Evolutionary conservation across 2,888 invertebrate genomes (phyloP).

Genomic region (Hyposoter didymator): DNA sequence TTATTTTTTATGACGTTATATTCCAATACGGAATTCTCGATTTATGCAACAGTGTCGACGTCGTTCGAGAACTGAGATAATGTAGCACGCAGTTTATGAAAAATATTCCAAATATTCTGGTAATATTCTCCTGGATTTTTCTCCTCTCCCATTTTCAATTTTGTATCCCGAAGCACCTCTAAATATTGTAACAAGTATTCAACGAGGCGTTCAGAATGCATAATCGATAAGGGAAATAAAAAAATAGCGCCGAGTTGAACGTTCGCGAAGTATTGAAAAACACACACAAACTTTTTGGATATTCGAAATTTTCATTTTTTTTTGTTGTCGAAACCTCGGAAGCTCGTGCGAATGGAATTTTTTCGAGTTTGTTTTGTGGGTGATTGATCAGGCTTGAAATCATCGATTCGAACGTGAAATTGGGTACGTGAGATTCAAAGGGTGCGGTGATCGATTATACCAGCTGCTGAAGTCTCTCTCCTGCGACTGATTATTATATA

Average conservation of each 20-base stretch:
- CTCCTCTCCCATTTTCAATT: not conserved
- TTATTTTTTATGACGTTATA: not conserved
- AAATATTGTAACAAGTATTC: not conserved
- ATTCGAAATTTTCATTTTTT: not conserved
- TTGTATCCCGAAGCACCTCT: not conserved
- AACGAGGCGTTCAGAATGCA: not conserved
- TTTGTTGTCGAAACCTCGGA: not conserved
- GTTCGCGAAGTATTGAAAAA: not conserved
- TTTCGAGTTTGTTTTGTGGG: not conserved
- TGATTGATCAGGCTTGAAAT: constrained; percentile 24
- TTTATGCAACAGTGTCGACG: not conserved
- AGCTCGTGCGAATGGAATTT: not conserved
- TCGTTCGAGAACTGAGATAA: not conserved
- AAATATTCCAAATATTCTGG: not conserved
- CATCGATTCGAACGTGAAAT: constrained; percentile 33
- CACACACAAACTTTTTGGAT: not conserved
- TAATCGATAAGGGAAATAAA: not conserved
- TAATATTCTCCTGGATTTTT: not conserved
- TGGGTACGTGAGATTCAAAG: constrained; percentile 17
- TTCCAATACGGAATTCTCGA: not conserved
- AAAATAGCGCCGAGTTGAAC: not conserved
- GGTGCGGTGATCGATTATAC: constrained; percentile 46
- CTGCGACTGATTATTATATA: not conserved
- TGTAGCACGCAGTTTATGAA: not conserved
- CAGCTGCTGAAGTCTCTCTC: constrained; percentile 3